Base-by-base conservation (phyloP, 2,888 invertebrate genomes). In the Monochamus alternatus region DNA sequence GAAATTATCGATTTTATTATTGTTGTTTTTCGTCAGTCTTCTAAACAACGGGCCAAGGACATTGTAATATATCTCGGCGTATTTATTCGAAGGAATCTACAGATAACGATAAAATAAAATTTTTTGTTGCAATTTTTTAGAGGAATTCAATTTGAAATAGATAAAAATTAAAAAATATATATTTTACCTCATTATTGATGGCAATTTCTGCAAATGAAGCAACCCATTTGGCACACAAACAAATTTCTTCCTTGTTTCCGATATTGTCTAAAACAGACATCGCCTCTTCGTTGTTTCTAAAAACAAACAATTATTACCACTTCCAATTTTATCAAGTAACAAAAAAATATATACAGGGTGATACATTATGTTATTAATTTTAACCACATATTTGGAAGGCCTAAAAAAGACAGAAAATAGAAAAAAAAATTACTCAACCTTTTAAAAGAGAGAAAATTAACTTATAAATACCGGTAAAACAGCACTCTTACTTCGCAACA, bases 231-330 rank as follows among this genome's bases (percentile, higher is more conserved):
- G 75, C 69, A 69, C 76, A 79, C n/a, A 12, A 22, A 8, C 59
- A 44, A 5, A 78, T 64, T 51, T 77, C 71, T 14, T 76, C 59
- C 12, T 68, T 30, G 30, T n/a, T n/a, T n/a, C 22, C 84, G 52
- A 87, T 83, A 30, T 80, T 81, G 47, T 86, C 81, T 31, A 90
- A 76, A 73, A 88, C 78, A 22, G 85, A 75, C 76, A 87, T 83
- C 22, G 87, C 87, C 75, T 83, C 81, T 31, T 86, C 82, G 14
- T 84, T 75, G 75, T 87, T 81, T 14, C 88, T 88, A 63, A 10
- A 83, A 83, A 71, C 64, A 58, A 75, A 63, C 12, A 43, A 12
- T 22, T 63, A 1, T 38, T 7, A 38, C 38, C 38, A 38, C 7
- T 7, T 38, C 7, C 38, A 2, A 5, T 7, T 38, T 38, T 22